Conservation (phyloP, 2,113 vertebrate species). For the Leucoraja erinaceus region DNA sequence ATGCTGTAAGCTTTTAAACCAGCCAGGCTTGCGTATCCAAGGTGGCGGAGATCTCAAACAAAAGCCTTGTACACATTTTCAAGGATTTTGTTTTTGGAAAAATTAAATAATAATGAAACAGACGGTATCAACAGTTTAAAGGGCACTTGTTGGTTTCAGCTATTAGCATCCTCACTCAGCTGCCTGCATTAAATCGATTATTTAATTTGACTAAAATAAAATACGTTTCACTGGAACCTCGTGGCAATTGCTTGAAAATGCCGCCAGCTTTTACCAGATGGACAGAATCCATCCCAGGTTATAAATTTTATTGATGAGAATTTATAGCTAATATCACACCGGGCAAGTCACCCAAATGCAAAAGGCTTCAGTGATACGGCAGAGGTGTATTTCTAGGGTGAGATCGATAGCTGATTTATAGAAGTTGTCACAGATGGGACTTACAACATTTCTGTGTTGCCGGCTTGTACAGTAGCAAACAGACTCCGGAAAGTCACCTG, state of each 20-base stretch:
- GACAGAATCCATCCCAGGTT: not conserved
- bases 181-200: not conserved
- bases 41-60: not conserved
- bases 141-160: not conserved
- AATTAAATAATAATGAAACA: not conserved
- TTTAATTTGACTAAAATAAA: slow-evolving; percentile 18
- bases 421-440: not conserved
- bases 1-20: not conserved
- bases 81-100: slow-evolving; percentile 9
- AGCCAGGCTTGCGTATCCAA: not conserved
- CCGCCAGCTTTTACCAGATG: not conserved
- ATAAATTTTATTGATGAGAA: slow-evolving; percentile 11
- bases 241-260: slow-evolving; percentile 7
- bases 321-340: slow-evolving; percentile 9
- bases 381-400: not conserved
- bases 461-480: not conserved
- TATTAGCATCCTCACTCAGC: not conserved
- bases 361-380: not conserved
- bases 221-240: not conserved
- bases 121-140: not conserved
- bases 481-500: not conserved
- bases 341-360: not conserved
- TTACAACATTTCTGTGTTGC: not conserved
- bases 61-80: not conserved
- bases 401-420: slow-evolving; percentile 19